Evolutionary conservation across 1,140 invertebrate species (phyloP).

Genomic region (Wasmannia auropunctata): DNA sequence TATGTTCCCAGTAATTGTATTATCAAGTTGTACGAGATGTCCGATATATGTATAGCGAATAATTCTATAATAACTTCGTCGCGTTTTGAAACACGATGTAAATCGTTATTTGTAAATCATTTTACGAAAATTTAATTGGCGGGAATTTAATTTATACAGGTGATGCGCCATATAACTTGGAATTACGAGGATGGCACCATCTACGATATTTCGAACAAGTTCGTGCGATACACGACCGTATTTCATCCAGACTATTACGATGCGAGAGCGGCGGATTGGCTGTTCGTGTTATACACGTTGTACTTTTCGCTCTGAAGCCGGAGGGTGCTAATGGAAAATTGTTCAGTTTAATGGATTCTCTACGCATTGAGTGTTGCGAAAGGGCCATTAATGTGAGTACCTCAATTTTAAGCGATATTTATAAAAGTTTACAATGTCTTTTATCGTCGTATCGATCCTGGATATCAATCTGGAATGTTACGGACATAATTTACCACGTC

Average conservation of each 20-base stretch:
- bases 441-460: too few relatives aligned
- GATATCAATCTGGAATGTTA: too few relatives aligned
- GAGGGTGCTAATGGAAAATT: slow-evolving; percentile 90
- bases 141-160: slow-evolving; percentile 85
- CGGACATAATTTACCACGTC: not conserved
- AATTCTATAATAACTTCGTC: too few relatives aligned
- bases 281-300: slow-evolving; percentile 96
- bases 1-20: too few relatives aligned
- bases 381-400: slow-evolving; percentile 89
- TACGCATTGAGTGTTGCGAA: slow-evolving; percentile 97
- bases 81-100: too few relatives aligned
- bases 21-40: too few relatives aligned
- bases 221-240: not conserved
- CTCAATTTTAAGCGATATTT: not conserved
- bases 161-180: not conserved
- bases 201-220: not conserved
- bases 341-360: slow-evolving; percentile 96
- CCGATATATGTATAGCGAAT: too few relatives aligned
- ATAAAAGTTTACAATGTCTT: not conserved
- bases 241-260: not conserved
- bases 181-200: not conserved
- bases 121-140: not conserved
- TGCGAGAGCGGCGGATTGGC: slow-evolving; percentile 87
- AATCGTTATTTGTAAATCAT: too few relatives aligned
- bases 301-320: slow-evolving; percentile 95